These are phyloP conservation scores for Agelas oroides DNA, from an alignment of 37 sponge, comb jelly and placozoan species.

Conservation along the genomic window DNA sequence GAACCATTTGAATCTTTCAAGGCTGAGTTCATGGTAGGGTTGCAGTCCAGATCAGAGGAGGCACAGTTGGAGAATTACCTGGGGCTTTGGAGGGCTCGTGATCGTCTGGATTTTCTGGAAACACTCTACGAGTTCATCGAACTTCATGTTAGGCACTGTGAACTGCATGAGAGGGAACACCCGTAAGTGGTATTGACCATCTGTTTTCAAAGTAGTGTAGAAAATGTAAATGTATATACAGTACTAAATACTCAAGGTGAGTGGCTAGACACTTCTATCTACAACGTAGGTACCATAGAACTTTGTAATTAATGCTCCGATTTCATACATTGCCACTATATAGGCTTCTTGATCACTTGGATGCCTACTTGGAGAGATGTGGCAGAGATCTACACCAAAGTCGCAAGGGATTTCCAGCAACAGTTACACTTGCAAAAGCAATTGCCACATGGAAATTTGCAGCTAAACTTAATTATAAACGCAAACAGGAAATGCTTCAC, in stretches of 20 bases:
- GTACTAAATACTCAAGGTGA: no score
- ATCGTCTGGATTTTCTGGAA: constrained; percentile 12
- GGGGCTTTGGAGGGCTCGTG: neutral
- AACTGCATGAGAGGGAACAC: neutral
- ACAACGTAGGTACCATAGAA: no score
- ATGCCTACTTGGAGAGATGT: neutral
- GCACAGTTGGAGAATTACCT: neutral
- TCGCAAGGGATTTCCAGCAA: constrained; percentile 10
- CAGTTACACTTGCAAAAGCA: constrained; percentile 35
- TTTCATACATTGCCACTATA: no score
- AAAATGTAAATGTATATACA: neutral
- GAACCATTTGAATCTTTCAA: constrained; percentile 46
- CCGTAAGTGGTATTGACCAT: constrained; percentile 8
- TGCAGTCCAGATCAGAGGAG: neutral
- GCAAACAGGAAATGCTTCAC: no score
- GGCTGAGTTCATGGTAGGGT: neutral
- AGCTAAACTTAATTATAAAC: no score
- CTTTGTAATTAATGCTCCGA: no score
- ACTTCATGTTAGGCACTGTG: constrained; percentile 6
- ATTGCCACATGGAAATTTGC: constrained; percentile 37
- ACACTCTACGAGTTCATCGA: constrained; percentile 52
- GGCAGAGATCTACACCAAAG: neutral
- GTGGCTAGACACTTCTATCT: no score
- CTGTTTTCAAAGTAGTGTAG: neutral
- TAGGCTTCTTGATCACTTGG: constrained; percentile 1